phyloP scores from a whole-genome alignment of 2,888 invertebrate genomes.

The Aphrophora alni region DNA sequence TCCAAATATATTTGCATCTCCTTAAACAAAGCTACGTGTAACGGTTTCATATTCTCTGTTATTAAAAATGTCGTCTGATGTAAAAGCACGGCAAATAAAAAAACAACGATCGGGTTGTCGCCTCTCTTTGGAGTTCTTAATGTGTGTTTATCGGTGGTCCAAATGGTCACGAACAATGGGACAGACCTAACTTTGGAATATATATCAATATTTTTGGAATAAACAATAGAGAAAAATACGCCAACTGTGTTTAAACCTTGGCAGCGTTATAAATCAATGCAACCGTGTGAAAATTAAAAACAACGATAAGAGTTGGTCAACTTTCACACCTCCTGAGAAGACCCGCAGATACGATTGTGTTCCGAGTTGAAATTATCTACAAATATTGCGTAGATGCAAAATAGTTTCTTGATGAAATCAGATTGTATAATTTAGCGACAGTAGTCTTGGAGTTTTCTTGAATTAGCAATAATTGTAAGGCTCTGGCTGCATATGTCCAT shows the following conservation, averaged over 20 bases:
- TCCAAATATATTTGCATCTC: no score
- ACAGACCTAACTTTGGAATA: constrained; percentile 4
- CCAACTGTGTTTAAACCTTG: not conserved
- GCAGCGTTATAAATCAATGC: not conserved
- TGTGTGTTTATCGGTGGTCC: constrained; percentile 30
- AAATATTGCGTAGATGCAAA: not conserved
- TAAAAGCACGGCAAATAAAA: not conserved
- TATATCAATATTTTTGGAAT: constrained; percentile 35
- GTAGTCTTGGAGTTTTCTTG: no score
- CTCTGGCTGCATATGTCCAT: not conserved
- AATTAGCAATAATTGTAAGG: not conserved
- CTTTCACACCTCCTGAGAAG: not conserved
- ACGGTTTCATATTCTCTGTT: no score
- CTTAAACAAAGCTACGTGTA: no score
- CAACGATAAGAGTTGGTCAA: no score
- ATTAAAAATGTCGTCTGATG: not conserved
- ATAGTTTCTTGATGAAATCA: no score
- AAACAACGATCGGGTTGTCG: not conserved
- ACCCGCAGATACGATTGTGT: no score
- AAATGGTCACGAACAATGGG: not conserved
- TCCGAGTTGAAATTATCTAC: not conserved
- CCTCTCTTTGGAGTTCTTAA: constrained; percentile 27
- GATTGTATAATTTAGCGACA: no score
- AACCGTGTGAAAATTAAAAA: not conserved
- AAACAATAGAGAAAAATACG: constrained; percentile 30